A percentile compares a stretch with the other conserved stretches of the same genome.
phyloP scores from a whole-genome alignment of 1,140 invertebrate species.

The Papilio machaon region DNA sequence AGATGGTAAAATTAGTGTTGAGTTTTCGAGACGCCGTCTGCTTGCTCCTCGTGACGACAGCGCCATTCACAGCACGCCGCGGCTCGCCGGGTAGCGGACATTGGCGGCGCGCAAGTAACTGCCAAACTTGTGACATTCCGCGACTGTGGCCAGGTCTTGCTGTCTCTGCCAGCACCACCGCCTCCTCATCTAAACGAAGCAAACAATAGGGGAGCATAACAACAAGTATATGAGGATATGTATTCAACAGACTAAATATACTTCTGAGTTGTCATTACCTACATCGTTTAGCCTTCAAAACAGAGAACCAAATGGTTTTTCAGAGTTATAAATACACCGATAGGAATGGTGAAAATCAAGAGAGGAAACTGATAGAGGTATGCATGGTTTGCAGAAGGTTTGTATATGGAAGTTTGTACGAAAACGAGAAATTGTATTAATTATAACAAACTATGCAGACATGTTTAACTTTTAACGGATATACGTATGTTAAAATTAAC shows the following conservation, averaged over 20 bases:
- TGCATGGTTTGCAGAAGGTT: background rate
- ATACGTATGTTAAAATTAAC: no score
- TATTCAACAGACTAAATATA: slow-evolving; percentile 22
- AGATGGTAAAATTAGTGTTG: slow-evolving; percentile 81
- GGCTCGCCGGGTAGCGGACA: slow-evolving; percentile 57
- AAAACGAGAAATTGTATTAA: background rate
- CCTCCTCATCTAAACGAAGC: background rate
- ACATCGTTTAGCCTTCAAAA: background rate
- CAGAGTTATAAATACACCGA: background rate
- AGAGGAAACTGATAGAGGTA: background rate
- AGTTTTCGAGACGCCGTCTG: slow-evolving; percentile 77
- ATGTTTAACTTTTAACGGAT: no score
- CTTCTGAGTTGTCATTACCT: background rate
- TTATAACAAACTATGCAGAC: no score
- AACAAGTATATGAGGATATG: background rate
- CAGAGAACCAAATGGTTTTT: background rate
- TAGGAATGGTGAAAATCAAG: background rate
- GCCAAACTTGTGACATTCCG: slow-evolving; percentile 79
- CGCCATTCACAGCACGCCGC: slow-evolving; percentile 73
- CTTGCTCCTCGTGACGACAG: slow-evolving; percentile 75
- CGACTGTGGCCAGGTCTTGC: slow-evolving; percentile 59
- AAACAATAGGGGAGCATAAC: background rate
- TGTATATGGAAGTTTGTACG: no score
- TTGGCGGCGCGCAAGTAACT: slow-evolving; percentile 58
- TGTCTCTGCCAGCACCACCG: slow-evolving; percentile 51